These are phyloP conservation scores for Nymphalis c-album DNA, from an alignment of 2,888 invertebrate species.

Conservation along the genomic window DNA sequence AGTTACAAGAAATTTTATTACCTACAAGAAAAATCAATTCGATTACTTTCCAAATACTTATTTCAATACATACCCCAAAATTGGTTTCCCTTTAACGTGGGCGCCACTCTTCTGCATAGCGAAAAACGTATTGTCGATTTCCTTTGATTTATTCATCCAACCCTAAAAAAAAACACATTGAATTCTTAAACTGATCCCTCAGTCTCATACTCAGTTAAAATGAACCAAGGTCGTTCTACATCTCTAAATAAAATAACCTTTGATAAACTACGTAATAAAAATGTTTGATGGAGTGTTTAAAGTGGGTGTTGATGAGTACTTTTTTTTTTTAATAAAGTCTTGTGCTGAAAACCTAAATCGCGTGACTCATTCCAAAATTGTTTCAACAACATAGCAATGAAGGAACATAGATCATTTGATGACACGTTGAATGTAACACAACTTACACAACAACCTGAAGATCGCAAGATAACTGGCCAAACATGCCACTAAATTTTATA, in stretches of 20 bases:
- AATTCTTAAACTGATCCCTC: neutral
- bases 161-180: slow-evolving; percentile 54
- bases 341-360: neutral
- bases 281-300: neutral
- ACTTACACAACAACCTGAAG: no score
- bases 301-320: slow-evolving; percentile 8
- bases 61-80: slow-evolving; percentile 56
- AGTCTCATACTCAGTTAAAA: neutral
- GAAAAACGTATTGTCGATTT: slow-evolving; percentile 84
- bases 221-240: neutral
- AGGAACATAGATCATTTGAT: no score
- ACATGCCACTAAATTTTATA: no score
- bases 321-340: slow-evolving; percentile 4
- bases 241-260: slow-evolving; percentile 2
- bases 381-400: neutral
- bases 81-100: slow-evolving; percentile 75
- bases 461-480: no score
- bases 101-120: slow-evolving; percentile 73
- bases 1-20: no score
- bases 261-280: slow-evolving; percentile 13
- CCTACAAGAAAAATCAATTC: no score
- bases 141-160: slow-evolving; percentile 73
- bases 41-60: no score
- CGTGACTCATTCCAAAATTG: neutral
- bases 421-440: no score